A percentile compares a stretch with the other conserved stretches of the same genome.
These are phyloP conservation scores for Campoplex capitator DNA, from an alignment of 2,888 invertebrate genomes.

Conservation along the genomic window DNA sequence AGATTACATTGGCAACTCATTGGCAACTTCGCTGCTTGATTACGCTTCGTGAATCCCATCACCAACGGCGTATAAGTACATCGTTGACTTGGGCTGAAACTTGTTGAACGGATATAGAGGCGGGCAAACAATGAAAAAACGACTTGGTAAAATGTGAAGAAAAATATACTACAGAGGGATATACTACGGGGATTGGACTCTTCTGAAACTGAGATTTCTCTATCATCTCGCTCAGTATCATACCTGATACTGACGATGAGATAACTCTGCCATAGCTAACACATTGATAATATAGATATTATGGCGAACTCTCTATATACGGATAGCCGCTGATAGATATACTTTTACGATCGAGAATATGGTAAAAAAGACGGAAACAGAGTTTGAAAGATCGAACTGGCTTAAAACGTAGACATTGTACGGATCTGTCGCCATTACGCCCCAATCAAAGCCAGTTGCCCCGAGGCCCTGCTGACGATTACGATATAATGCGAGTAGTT, in stretches of 20 bases:
- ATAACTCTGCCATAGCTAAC: background rate
- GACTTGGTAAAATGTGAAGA: background rate
- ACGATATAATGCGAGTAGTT: constrained; percentile 53
- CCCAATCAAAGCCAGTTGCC: constrained; percentile 31
- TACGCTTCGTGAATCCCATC: constrained; percentile 38
- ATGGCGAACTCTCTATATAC: background rate
- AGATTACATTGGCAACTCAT: constrained; percentile 59
- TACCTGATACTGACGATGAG: background rate
- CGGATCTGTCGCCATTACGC: constrained; percentile 24
- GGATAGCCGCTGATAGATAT: background rate
- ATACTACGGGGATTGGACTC: background rate
- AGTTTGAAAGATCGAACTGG: constrained; percentile 34
- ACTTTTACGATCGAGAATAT: background rate
- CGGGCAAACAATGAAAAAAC: constrained; percentile 1
- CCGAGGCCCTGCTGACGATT: constrained; percentile 27
- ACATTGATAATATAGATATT: background rate
- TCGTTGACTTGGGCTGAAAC: constrained; percentile 20
- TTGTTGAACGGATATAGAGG: constrained; percentile 6
- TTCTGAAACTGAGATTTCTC: constrained; percentile 17
- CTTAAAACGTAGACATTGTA: constrained; percentile 28
- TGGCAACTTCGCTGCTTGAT: constrained; percentile 46
- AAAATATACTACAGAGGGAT: background rate
- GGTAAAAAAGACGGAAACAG: constrained; percentile 6
- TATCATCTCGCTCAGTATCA: constrained; percentile 11
- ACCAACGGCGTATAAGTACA: background rate